Base-by-base conservation (phyloP, 2,888 invertebrate species). In the Phlogophora meticulosa region DNA sequence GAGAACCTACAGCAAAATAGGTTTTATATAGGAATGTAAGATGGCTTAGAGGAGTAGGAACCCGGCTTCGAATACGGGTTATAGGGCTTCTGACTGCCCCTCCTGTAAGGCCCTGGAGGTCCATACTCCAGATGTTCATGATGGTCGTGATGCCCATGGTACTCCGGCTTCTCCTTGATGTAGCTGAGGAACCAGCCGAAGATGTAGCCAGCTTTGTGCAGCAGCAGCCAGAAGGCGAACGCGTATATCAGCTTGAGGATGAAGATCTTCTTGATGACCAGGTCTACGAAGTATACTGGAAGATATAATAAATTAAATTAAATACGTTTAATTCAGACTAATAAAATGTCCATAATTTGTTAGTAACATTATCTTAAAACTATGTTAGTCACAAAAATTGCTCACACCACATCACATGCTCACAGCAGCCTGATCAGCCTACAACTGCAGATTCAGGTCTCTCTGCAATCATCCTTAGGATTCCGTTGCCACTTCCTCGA, bases 151-250 rank as follows among this genome's bases (percentile, higher is more conserved):
- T 90, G 85, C 0, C 85, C 83, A 17, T 89, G 83, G 51, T 91
- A 78, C 1, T 89, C 82, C 0, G 89, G 85, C 68, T 94, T 94
- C 87, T 94, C 93, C 70, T 93, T 94, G 20, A 95, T 84, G 82
- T 92, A 94, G 79, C 87, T 87, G 59, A 91, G 86, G 82, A 95
- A 94, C 95, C 95, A 95, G 77, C 88, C 80, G 40, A 95, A 87
- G 87, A 95, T 92, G 86, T 94, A 95, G 49, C 95, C 94, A 1
- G 95, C 95, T 68, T 95, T 95, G 87, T 95, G 94, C 1, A 95
- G 85, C 0, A 95, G 86, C 24, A 93, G 71, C 92, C 92, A 94
- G 81, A 95, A 92, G 0, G 93, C 89, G 69, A 95, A 91, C 0
- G 95, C 95, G 82, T 94, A 95, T 4, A 93, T 81, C 73, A 95